Conservation (phyloP, 2,888 invertebrate species). For the Lasioglossum pauxillum region DNA sequence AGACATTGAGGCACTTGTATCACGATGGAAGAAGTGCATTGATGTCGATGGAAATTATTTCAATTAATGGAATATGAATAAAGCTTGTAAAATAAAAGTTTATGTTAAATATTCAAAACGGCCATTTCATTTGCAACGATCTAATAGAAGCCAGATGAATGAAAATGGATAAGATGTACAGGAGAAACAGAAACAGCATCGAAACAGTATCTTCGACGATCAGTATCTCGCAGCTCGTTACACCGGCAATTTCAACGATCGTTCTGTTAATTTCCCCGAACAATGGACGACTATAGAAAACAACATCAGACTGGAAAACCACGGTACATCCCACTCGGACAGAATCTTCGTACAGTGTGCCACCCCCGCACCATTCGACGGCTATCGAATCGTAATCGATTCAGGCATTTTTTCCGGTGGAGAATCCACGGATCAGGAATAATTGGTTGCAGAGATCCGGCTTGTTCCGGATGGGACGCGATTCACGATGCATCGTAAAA, state of each 20-base stretch:
- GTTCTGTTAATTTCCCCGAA: neutral
- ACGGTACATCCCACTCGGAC: neutral
- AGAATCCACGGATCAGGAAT: slow-evolving; percentile 32
- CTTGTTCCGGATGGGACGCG: slow-evolving; percentile 19
- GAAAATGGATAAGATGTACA: neutral
- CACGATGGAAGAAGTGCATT: too few species aligned
- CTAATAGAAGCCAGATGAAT: too few species aligned
- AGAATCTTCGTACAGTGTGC: neutral
- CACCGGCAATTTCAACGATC: neutral
- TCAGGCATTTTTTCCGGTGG: neutral
- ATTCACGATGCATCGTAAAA: slow-evolving; percentile 48
- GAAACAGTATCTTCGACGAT: neutral
- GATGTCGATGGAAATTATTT: too few species aligned
- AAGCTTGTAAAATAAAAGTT: too few species aligned
- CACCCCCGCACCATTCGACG: neutral
- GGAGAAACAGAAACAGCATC: neutral
- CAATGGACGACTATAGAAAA: neutral
- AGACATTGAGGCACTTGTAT: too few species aligned
- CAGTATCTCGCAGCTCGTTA: neutral
- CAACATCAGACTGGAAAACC: neutral
- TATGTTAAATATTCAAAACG: too few species aligned
- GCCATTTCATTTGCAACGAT: too few species aligned
- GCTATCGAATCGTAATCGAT: slow-evolving; percentile 11
- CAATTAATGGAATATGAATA: too few species aligned
- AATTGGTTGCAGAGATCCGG: slow-evolving; percentile 29